Evolutionary conservation across 2,888 invertebrate species (phyloP), one percentile per base, ranked within the genome.

Genomic region (Calameuta idolon): DNA sequence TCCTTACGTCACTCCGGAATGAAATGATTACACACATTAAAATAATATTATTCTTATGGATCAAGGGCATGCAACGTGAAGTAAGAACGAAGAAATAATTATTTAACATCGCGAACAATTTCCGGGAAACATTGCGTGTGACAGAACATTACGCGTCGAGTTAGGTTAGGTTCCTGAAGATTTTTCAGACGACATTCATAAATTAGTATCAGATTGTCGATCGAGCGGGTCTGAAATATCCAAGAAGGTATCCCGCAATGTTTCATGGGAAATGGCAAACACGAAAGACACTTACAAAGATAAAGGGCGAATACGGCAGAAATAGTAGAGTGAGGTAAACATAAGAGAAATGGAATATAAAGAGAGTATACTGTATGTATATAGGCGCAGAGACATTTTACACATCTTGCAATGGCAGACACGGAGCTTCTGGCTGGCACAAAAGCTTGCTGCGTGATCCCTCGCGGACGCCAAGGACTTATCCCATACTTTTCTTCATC

Each of bases 401-500:
- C 55, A 55, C 55, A 55, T 55, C 23, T 55, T 2, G 23, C 55
- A 55, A 55, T 55, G 55, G 55, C 55, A 23, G 9, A 55, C 55
- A 55, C 15, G 40, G 15, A 40, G 40, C 55, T 55, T 15, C 23
- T 55, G 55, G 55, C 55, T 55, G 55, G 55, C 55, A 55, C 55
- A 55, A 55, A 55, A 55, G 55, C 55, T 55, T 55, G 55, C 55
- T 23, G 23, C 55, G 55, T 81, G 79, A 81, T 81, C 78, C 78
- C 71, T n/a, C 34, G 31, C 74, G 80, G 79, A 79, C 77, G 79
- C 79, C 74, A 75, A 77, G 73, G 78, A 77, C 69, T 74, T 74
- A 75, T 73, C 79, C 79, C 77, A 71, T 73, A 76, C 81, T 80
- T 78, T 77, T 78, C 78, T 80, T 82, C 79, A 73, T 79, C 77